phyloP scores from a whole-genome alignment of 2,888 invertebrate genomes.

The Tetropium fuscum region DNA sequence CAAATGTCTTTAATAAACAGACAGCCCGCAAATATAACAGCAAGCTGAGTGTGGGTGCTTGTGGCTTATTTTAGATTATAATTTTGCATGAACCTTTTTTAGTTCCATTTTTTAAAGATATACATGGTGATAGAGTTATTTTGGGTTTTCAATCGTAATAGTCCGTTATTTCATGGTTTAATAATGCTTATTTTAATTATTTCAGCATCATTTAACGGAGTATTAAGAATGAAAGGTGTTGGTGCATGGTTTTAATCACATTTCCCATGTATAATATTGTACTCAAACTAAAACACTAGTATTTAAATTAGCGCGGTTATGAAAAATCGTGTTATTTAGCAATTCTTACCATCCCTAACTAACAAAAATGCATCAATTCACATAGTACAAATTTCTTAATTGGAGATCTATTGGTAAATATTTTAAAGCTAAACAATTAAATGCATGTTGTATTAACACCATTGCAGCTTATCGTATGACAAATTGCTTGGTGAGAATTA shows the following conservation, averaged over 20 bases:
- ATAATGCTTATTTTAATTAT: background rate
- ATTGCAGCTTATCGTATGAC: too few species aligned
- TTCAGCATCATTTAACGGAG: constrained; percentile 3
- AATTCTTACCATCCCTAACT: too few species aligned
- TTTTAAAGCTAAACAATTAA: too few species aligned
- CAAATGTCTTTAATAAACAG: constrained; percentile 64
- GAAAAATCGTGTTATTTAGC: too few species aligned
- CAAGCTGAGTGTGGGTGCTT: constrained; percentile 67
- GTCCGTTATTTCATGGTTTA: constrained; percentile 3
- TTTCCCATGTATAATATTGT: constrained; percentile 7
- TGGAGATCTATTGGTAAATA: too few species aligned
- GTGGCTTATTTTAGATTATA: constrained; percentile 60
- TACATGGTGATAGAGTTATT: constrained; percentile 24
- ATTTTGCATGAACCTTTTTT: constrained; percentile 30
- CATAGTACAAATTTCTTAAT: too few species aligned
- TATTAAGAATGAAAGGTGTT: constrained; percentile 27
- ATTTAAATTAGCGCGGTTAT: background rate
- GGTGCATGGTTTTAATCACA: constrained; percentile 21
- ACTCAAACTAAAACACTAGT: constrained; percentile 7
- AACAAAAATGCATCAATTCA: too few species aligned
- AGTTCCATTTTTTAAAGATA: constrained; percentile 18
- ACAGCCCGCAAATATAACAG: constrained; percentile 67
- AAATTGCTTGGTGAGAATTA: too few species aligned
- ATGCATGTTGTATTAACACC: too few species aligned
- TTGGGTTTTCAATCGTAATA: constrained; percentile 17